Evolutionary conservation across 2,888 invertebrate species (phyloP), one percentile per base, ranked within the genome.

Genomic region (Heliconius aoede): DNA sequence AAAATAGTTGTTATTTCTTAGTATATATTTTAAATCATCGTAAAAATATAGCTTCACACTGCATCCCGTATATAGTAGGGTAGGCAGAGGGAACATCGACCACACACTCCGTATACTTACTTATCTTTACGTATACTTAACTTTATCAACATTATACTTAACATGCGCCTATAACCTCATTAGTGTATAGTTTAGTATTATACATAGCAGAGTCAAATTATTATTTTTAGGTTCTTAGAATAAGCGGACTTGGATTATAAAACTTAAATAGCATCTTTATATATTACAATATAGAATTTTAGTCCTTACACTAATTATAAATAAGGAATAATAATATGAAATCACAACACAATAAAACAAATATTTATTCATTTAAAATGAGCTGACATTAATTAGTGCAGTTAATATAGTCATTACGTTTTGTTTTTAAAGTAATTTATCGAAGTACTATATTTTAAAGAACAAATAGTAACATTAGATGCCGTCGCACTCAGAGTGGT

Each of bases 381-480:
- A 28, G 18, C 28, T 67, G 26, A 46, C 67, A 67, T 68, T 13
- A 30, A 28, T 24, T 24, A 65, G 15, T 36, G 36, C 11, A 51
- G 11, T 46, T 69, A 55, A 55, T n/a, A 32, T 3, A 30, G 7
- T 68, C 55, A 51, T 55, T 69, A 69, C 3, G 9, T 15, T n/a
- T n/a, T 69, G 55, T 69, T 69, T 69, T 15, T 55, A 69, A 64
- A 69, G 30, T 69, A 24, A 69, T 69, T 69, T 55, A 51, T 0
- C n/a, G 8, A 51, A 51, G 0, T 3, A n/a, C 13, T 15, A 13
- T 30, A 46, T 26, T 68, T n/a, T 30, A 21, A 30, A 28, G 21
- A 5, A 51, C 21, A 51, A n/a, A 51, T 51, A 36, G 7, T 51
- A 51, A 69, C 26, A 28, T 28, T 24, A 55, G 51, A 30, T 69